Evolutionary conservation across 2,888 invertebrate species (phyloP), one percentile per base, ranked within the genome.

Genomic region (Plebejus melissa): DNA sequence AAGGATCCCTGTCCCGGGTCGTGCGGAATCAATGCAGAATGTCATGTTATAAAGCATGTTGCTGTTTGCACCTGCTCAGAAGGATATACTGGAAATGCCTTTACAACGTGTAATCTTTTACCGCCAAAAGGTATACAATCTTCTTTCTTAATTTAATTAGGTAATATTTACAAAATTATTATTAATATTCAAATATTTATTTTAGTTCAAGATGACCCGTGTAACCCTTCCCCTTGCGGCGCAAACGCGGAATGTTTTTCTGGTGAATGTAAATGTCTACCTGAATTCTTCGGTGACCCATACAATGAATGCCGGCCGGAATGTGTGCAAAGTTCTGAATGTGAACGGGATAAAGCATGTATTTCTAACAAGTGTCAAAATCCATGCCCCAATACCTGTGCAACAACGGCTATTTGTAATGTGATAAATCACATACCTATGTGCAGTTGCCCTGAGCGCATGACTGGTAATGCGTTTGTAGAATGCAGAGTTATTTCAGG

Each of bases 341-440:
- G 97, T 85, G 88, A 95, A 7, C 94, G 95, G 74, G 92, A 95
- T 83, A 95, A 94, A 83, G 95, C 97, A 72, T 97, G 97, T 82
- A 93, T 96, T 7, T 93, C 94, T 82, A 96, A 96, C 83, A 97
- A 97, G 88, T 98, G 97, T 83, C 87, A 88, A 78, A 95, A 97
- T 88, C 97, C 97, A 76, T 97, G 98, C 82, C 95, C 96, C 5
- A 96, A 96, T 78, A 96, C 96, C 50, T 98, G 98, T 84, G 97
- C 97, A 0, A 83, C 92, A 74, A 96, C 96, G 82, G 97, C 97
- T 1, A 84, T 94, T 74, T 98, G 97, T 83, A 94, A 94, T 77
- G 96, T 97, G 0, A 91, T 96, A 22, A 95, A 95, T 81, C 95
- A 95, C 81, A 93, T 94, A 77, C 94, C 95, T 1, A 94, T 94